Percentiles rank a stretch among this genome's conserved stretches.
Evolutionary conservation across 1,140 invertebrate species (phyloP).

Genomic region (Papilio aristodemus): DNA sequence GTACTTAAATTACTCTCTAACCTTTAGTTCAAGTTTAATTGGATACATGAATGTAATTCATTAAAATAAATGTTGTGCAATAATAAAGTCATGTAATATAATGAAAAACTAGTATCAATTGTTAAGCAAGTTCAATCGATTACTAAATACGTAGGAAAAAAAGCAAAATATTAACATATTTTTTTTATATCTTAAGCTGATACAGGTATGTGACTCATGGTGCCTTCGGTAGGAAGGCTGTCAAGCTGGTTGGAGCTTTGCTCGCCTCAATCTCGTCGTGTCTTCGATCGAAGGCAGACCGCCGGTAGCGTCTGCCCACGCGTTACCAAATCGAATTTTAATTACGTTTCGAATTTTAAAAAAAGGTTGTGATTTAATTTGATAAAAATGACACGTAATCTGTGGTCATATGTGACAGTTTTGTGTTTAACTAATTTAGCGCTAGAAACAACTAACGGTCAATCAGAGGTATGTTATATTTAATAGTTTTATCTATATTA

Average conservation of each 20-base stretch:
- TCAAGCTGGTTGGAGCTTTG: slow-evolving; percentile 49
- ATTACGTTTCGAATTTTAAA: slow-evolving; percentile 7
- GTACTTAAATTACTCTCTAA: too few species aligned
- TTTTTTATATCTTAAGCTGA: slow-evolving; percentile 37
- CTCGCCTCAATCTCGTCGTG: slow-evolving; percentile 46
- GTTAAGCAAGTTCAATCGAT: not conserved
- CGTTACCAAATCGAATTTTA: slow-evolving; percentile 14
- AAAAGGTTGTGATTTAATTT: not conserved
- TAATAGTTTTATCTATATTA: slow-evolving; percentile 7
- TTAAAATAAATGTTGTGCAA: not conserved
- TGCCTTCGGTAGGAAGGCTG: slow-evolving; percentile 64
- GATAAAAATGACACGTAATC: slow-evolving; percentile 41
- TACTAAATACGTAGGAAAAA: slow-evolving; percentile 1
- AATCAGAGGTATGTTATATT: slow-evolving; percentile 49
- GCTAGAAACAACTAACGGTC: slow-evolving; percentile 47
- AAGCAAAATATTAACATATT: slow-evolving; percentile 14
- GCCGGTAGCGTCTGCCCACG: slow-evolving; percentile 1
- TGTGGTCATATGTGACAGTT: slow-evolving; percentile 44
- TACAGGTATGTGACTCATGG: slow-evolving; percentile 53
- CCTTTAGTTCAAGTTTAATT: not conserved
- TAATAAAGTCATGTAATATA: not conserved
- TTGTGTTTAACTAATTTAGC: slow-evolving; percentile 54
- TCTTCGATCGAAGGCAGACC: slow-evolving; percentile 37
- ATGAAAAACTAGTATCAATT: not conserved
- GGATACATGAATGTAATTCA: too few species aligned